These are phyloP conservation scores for Rhinophrynus dorsalis DNA, from an alignment of 2,797 vertebrate genomes.

Conservation along the genomic window DNA sequence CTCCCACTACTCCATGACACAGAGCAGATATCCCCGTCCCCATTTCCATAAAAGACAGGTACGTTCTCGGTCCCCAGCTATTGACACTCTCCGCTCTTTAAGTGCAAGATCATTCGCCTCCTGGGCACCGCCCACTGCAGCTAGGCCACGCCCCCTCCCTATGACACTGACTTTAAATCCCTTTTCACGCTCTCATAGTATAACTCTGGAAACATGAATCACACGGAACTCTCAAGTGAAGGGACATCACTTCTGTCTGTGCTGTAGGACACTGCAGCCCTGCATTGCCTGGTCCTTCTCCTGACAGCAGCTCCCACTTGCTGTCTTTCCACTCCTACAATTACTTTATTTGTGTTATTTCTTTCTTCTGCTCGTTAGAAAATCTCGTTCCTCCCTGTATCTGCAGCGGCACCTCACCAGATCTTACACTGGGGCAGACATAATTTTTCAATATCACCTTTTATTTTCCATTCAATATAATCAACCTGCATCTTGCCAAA, in stretches of 20 bases:
- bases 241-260: background rate
- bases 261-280: background rate
- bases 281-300: background rate
- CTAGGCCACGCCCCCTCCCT: constrained; percentile 5
- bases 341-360: background rate
- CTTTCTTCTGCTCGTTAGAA: background rate
- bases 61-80: background rate
- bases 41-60: background rate
- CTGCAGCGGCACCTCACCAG: background rate
- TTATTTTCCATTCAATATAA: background rate
- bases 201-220: constrained; percentile 37
- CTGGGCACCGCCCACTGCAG: constrained; percentile 8
- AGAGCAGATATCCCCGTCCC: no score
- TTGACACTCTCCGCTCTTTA: constrained; percentile 1
- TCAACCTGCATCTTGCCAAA: background rate
- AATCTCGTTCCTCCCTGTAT: background rate
- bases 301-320: background rate
- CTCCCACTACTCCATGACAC: no score
- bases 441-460: background rate
- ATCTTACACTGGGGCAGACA: background rate
- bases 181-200: constrained; percentile 4
- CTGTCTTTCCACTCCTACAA: background rate
- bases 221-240: background rate
- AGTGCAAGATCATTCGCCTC: background rate
- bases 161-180: constrained; percentile 41